Conservation (phyloP, 2,113 vertebrate genomes). For the Taurulus bubalis region DNA sequence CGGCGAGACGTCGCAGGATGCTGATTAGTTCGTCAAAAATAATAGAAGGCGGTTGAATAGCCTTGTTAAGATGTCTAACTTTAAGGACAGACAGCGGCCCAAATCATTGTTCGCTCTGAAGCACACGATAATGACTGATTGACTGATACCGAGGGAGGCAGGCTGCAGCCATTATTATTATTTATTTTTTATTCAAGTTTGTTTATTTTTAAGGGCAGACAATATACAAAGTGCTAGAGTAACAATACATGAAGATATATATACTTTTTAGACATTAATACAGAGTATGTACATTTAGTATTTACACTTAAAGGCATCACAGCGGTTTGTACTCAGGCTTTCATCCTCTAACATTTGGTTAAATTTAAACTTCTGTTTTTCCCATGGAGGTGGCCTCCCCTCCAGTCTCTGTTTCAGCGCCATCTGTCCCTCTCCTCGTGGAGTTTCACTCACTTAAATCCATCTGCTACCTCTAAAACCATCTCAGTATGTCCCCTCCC, state of each 20-base stretch:
- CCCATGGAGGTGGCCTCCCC: slow-evolving; percentile 11
- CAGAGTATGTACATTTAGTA: slow-evolving; percentile 64
- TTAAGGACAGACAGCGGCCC: slow-evolving; percentile 40
- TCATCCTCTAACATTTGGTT: background rate
- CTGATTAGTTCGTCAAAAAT: slow-evolving; percentile 65
- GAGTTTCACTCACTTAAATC: slow-evolving; percentile 57
- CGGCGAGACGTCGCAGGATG: slow-evolving; percentile 49
- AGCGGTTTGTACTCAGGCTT: slow-evolving; percentile 19
- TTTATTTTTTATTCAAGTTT: slow-evolving; percentile 50
- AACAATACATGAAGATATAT: slow-evolving; percentile 62
- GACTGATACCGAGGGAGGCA: slow-evolving; percentile 42
- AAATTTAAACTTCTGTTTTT: background rate
- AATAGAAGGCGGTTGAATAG: slow-evolving; percentile 56
- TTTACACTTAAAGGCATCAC: slow-evolving; percentile 62
- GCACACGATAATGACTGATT: slow-evolving; percentile 45
- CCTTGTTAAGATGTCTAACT: slow-evolving; percentile 65
- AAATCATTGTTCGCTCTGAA: slow-evolving; percentile 43
- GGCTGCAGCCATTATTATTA: background rate
- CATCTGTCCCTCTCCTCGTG: slow-evolving; percentile 70
- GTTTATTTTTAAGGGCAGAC: slow-evolving; percentile 67
- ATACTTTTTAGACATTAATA: slow-evolving; percentile 55
- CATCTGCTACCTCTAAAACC: slow-evolving; percentile 72
- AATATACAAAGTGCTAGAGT: slow-evolving; percentile 74
- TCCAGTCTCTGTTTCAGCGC: slow-evolving; percentile 64
- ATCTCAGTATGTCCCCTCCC: slow-evolving; percentile 30